Percentiles rank a stretch among this genome's conserved stretches.
These are phyloP conservation scores for Yponomeuta plumbellus DNA, from an alignment of 2,888 invertebrate genomes.

Conservation along the genomic window DNA sequence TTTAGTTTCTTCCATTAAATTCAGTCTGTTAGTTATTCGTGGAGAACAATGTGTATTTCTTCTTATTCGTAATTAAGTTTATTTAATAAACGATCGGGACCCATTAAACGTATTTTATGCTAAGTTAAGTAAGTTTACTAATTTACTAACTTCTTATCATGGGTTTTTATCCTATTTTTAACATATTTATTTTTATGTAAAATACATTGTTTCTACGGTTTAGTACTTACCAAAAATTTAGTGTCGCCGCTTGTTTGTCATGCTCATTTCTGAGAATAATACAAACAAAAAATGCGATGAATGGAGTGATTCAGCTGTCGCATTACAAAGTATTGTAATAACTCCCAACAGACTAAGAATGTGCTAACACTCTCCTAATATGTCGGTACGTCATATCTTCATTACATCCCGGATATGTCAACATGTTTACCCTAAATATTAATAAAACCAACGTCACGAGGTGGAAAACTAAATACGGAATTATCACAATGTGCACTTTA, in stretches of 20 bases:
- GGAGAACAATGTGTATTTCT: no score
- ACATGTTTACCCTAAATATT: not conserved
- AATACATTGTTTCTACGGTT: conserved; percentile 3
- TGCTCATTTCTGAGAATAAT: not conserved
- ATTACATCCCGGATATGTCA: not conserved
- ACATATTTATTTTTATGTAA: no score
- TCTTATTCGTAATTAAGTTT: no score
- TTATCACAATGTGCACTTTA: not conserved
- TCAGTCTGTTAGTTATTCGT: no score
- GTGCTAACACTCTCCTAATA: not conserved
- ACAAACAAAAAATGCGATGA: not conserved
- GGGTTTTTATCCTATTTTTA: not conserved
- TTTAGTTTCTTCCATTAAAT: no score
- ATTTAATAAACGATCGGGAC: no score
- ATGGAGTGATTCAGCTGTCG: not conserved
- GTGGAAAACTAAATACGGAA: no score
- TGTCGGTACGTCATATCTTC: not conserved
- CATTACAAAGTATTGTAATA: not conserved
- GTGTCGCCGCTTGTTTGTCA: not conserved
- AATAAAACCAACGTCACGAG: not conserved
- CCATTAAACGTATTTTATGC: no score
- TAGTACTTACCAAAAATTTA: not conserved
- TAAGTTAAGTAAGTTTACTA: no score
- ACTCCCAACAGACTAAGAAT: not conserved
- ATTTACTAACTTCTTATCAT: not conserved